Evolutionary conservation across 2,113 vertebrate genomes (phyloP).

Genomic region (Merops nubicus): DNA sequence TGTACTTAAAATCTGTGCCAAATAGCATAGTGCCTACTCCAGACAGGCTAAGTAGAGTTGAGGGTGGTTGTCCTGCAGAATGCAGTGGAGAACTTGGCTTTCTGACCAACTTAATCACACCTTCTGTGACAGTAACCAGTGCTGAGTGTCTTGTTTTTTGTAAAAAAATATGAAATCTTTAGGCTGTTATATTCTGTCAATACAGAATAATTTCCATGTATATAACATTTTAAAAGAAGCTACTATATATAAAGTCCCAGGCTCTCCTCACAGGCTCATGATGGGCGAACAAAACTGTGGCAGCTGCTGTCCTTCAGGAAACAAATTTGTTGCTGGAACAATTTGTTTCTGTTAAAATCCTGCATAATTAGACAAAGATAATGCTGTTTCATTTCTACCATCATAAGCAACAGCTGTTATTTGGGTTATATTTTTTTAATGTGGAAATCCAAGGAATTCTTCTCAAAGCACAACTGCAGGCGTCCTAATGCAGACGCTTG

Average conservation of each 20-base stretch:
- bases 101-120: neutral
- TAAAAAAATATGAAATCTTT: neutral
- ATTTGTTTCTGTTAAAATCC: neutral
- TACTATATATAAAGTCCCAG: neutral
- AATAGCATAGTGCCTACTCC: neutral
- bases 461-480: neutral
- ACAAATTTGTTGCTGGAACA: neutral
- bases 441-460: neutral
- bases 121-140: neutral
- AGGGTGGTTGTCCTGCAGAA: neutral
- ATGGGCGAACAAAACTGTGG: too few relatives aligned
- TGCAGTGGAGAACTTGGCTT: neutral
- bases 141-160: neutral
- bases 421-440: neutral
- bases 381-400: neutral
- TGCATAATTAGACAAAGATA: neutral
- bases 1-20: neutral
- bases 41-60: neutral
- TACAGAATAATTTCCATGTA: neutral
- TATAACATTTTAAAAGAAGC: neutral
- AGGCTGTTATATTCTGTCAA: neutral
- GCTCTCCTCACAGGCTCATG: accelerated
- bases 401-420: neutral
- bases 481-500: neutral
- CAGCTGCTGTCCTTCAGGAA: neutral